Conservation (phyloP, 1,140 invertebrate species). For the Zaprionus taronus region DNA sequence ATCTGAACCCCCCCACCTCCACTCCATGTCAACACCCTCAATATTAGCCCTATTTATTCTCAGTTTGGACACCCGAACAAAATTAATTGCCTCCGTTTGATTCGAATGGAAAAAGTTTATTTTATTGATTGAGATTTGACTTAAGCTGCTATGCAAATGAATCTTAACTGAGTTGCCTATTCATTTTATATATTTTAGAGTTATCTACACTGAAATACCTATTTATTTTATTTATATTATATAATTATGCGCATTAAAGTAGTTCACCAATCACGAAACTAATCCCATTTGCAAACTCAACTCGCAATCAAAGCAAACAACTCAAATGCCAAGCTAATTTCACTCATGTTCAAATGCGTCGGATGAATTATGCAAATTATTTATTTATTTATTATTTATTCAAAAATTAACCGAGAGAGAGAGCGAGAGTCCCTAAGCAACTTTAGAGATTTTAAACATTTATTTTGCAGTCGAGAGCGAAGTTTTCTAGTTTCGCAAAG, state of each 20-base stretch:
- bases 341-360: neutral
- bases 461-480: neutral
- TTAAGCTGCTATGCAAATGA: neutral
- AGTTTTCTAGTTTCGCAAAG: constrained; percentile 9
- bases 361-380: neutral
- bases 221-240: neutral
- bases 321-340: neutral
- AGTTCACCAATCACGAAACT: constrained; percentile 1
- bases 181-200: too few relatives aligned
- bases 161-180: neutral
- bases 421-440: neutral
- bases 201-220: neutral
- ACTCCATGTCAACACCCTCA: neutral
- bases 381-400: constrained; percentile 4
- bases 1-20: neutral
- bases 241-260: neutral
- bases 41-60: neutral
- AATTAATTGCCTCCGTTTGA: neutral
- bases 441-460: neutral
- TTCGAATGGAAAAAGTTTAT: neutral
- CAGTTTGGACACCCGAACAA: neutral
- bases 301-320: neutral
- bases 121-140: neutral
- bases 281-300: neutral
- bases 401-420: neutral